Evolutionary conservation across 2,113 vertebrate genomes (phyloP).

Genomic region (Pachycephala philippinensis): DNA sequence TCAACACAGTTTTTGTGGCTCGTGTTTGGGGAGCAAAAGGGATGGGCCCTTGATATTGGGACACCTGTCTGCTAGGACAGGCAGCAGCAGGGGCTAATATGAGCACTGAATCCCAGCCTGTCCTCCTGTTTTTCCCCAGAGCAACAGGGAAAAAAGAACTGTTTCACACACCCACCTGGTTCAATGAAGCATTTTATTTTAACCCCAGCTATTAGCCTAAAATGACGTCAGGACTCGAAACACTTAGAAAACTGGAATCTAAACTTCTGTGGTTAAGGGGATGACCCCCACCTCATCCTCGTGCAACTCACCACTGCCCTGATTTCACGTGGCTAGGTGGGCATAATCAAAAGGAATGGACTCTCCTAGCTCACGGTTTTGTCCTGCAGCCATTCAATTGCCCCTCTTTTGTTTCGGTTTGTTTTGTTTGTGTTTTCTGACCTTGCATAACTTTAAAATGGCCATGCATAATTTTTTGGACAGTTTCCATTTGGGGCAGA

Average conservation of each 20-base stretch:
- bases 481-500: constrained; percentile 41
- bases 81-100: background rate
- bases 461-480: constrained; percentile 55
- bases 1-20: background rate
- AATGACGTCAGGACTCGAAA: background rate
- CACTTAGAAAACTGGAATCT: background rate
- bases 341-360: background rate
- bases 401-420: background rate
- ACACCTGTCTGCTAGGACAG: background rate
- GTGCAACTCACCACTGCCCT: background rate
- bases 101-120: background rate
- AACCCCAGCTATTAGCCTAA: background rate
- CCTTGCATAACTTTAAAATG: constrained; percentile 42
- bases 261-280: background rate
- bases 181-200: background rate
- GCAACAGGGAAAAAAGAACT: background rate
- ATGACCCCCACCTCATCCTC: background rate
- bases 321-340: background rate
- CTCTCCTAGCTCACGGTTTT: background rate
- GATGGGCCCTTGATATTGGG: background rate
- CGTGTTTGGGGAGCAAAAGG: background rate
- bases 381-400: background rate
- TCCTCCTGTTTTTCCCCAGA: background rate
- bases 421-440: constrained; percentile 48
- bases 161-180: background rate